Conservation (phyloP, 2,888 invertebrate species). For the Labia minor region DNA sequence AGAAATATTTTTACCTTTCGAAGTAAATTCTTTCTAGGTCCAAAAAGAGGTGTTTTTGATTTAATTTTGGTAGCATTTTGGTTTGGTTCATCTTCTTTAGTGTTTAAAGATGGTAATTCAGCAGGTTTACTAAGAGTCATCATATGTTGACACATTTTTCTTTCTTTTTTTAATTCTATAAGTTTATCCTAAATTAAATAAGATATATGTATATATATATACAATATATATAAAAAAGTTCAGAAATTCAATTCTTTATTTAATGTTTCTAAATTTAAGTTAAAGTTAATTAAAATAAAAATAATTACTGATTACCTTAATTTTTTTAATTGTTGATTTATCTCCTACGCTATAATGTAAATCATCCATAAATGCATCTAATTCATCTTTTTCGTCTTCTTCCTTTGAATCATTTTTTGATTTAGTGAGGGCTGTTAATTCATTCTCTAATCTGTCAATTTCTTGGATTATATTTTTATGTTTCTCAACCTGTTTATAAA, state of each 20-base stretch:
- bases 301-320: constrained; percentile 36
- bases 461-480: constrained; percentile 40
- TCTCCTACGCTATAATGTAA: constrained; percentile 46
- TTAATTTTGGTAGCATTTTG: constrained; percentile 31
- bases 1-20: not conserved
- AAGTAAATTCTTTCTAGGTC: constrained; percentile 29
- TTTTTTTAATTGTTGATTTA: constrained; percentile 52
- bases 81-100: constrained; percentile 21
- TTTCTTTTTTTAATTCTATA: constrained; percentile 55
- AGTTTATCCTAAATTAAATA: constrained; percentile 47
- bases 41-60: constrained; percentile 20
- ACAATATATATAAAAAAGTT: constrained; percentile 20
- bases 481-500: constrained; percentile 49
- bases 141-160: constrained; percentile 57
- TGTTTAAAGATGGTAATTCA: constrained; percentile 35
- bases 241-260: not conserved
- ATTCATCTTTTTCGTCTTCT: constrained; percentile 51
- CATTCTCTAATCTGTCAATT: constrained; percentile 48
- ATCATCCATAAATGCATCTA: constrained; percentile 75
- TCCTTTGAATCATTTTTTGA: constrained; percentile 21
- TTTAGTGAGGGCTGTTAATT: not conserved
- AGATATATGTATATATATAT: too few species aligned
- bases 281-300: too few species aligned
- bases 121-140: constrained; percentile 44
- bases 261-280: too few species aligned